A percentile compares a stretch with the other conserved stretches of the same genome.
phyloP scores from a whole-genome alignment of 1,140 invertebrate species.

The Drosophila simulans region DNA sequence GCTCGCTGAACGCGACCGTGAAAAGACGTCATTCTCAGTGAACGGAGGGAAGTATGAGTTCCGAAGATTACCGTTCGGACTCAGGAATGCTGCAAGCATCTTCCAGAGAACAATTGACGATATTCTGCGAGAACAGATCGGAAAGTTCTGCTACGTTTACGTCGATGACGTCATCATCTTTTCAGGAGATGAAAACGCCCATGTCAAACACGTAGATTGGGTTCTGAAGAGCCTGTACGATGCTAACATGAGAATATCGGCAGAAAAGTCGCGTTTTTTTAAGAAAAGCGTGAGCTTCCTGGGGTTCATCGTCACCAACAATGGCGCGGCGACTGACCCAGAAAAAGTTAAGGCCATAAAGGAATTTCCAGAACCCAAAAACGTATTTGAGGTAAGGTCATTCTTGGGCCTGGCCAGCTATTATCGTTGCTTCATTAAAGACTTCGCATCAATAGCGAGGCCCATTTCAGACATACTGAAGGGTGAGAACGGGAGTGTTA shows the following conservation, averaged over 20 bases:
- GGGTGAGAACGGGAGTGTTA: too few species aligned
- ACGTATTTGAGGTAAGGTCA: too few species aligned
- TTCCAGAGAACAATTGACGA: slow-evolving; percentile 26
- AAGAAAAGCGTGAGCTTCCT: slow-evolving; percentile 18
- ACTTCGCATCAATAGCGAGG: too few species aligned
- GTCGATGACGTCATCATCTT: slow-evolving; percentile 20
- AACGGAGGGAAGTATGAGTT: slow-evolving; percentile 29
- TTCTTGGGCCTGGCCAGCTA: too few species aligned
- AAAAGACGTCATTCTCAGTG: slow-evolving; percentile 25
- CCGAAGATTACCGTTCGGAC: slow-evolving; percentile 8
- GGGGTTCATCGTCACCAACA: slow-evolving; percentile 15
- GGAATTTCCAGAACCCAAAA: slow-evolving; percentile 1
- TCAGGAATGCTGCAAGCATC: slow-evolving; percentile 18
- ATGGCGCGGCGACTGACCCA: slow-evolving; percentile 4
- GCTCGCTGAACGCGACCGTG: slow-evolving; percentile 5
- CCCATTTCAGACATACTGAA: too few species aligned
- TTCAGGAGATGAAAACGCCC: slow-evolving; percentile 7
- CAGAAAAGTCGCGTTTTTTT: slow-evolving; percentile 14
- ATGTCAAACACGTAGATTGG: slow-evolving; percentile 12
- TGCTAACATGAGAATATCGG: slow-evolving; percentile 21
- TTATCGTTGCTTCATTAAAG: too few species aligned
- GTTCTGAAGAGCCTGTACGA: slow-evolving; percentile 14
- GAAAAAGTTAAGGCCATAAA: slow-evolving; percentile 22
- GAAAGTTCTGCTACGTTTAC: not conserved
- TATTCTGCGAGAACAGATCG: not conserved